phyloP scores from a whole-genome alignment of 2,113 vertebrate genomes.

The Tapirus terrestris region DNA sequence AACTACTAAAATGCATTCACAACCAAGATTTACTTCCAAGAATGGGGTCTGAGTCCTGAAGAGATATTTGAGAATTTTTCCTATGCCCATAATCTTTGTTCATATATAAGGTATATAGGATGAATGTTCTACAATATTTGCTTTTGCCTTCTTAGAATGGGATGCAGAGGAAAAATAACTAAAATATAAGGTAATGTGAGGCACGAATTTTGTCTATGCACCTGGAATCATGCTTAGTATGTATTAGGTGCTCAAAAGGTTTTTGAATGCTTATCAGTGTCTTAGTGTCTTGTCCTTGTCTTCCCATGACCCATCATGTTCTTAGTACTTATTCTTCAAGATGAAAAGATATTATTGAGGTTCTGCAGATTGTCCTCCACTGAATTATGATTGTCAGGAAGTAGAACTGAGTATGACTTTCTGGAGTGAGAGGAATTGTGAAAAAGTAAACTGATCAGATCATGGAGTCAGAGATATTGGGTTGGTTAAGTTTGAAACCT shows the following conservation, averaged over 20 bases:
- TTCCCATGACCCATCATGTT: not conserved
- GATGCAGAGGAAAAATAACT: not conserved
- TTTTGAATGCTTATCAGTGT: not conserved
- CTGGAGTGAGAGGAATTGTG: not conserved
- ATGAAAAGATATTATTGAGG: not conserved
- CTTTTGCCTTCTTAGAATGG: not conserved
- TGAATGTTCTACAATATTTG: not conserved
- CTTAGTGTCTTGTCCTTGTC: not conserved
- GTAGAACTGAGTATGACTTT: not conserved
- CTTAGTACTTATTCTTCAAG: not conserved
- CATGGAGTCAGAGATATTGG: not conserved
- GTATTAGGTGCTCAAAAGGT: not conserved
- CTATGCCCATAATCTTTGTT: not conserved
- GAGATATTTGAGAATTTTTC: not conserved
- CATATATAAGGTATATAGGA: not conserved
- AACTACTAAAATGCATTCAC: not conserved
- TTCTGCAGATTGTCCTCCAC: not conserved
- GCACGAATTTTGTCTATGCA: not conserved
- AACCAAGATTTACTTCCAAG: not conserved
- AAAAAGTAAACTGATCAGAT: not conserved
- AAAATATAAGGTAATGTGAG: not conserved
- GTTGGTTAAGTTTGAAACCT: not conserved
- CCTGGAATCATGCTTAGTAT: no score
- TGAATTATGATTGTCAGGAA: not conserved
- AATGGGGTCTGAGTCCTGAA: not conserved